Conservation (phyloP, 2,888 invertebrate genomes). For the Drosophila algonquin region DNA sequence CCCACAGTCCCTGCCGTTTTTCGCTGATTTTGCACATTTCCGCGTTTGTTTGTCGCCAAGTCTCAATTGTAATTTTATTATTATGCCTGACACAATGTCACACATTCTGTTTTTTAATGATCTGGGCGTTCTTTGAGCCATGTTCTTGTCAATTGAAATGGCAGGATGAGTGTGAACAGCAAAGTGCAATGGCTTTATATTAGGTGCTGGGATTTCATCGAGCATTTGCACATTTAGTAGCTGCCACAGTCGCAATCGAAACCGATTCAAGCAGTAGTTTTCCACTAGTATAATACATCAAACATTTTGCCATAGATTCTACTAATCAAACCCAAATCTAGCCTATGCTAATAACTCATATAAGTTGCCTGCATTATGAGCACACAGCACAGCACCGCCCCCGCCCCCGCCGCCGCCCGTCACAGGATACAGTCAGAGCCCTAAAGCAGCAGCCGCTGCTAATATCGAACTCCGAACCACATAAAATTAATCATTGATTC, state of each 20-base stretch:
- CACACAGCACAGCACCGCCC: neutral
- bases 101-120: conserved; percentile 72
- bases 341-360: neutral
- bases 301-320: neutral
- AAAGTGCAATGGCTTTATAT: neutral
- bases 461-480: conserved; percentile 48
- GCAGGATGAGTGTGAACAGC: conserved; percentile 13
- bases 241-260: too few species aligned
- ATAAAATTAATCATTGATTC: conserved; percentile 67
- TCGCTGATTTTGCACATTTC: conserved; percentile 70
- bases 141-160: conserved; percentile 41
- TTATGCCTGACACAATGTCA: conserved; percentile 68
- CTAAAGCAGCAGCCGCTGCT: neutral
- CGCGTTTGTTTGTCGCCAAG: conserved; percentile 55
- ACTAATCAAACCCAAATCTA: neutral
- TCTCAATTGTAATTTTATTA: conserved; percentile 75
- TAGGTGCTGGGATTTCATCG: neutral
- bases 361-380: neutral
- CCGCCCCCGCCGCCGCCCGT: too few species aligned
- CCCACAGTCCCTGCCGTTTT: conserved; percentile 15
- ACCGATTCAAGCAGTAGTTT: too few species aligned
- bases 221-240: too few species aligned
- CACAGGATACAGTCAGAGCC: neutral
- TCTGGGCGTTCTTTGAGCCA: conserved; percentile 39
- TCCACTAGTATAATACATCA: neutral